A percentile compares a stretch with the other conserved stretches of the same genome.
Conservation (phyloP, 2,113 vertebrate genomes). For the Carlito syrichta region DNA sequence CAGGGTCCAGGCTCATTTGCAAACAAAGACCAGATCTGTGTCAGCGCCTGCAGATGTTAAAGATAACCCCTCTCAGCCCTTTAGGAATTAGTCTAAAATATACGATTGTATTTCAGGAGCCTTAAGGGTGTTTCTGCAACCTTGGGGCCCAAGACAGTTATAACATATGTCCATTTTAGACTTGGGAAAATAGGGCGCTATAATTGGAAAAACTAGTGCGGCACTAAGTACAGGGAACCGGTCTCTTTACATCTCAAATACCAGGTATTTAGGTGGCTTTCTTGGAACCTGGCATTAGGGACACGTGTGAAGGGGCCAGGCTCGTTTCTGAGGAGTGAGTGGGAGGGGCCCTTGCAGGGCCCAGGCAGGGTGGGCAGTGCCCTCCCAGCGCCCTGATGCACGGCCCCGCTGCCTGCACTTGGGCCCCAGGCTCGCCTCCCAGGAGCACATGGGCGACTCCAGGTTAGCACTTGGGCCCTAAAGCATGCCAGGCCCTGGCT, state of each 20-base stretch:
- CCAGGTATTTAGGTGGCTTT: conserved; percentile 80
- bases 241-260: conserved; percentile 78
- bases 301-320: conserved; percentile 56
- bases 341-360: not conserved
- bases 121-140: conserved; percentile 73
- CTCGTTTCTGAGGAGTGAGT: conserved; percentile 54
- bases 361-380: not conserved
- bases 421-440: not conserved
- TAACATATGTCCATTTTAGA: conserved; percentile 78
- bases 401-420: fast-evolving
- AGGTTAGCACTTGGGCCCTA: not conserved
- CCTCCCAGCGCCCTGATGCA: not conserved
- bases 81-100: conserved; percentile 77
- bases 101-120: conserved; percentile 73
- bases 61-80: conserved; percentile 53
- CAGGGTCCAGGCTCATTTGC: conserved; percentile 10
- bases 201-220: conserved; percentile 76
- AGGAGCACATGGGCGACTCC: not conserved
- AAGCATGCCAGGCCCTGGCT: not conserved
- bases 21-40: conserved; percentile 38
- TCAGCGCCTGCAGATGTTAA: conserved; percentile 42
- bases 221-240: conserved; percentile 75
- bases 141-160: conserved; percentile 72
- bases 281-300: conserved; percentile 77
- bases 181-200: conserved; percentile 77